Evolutionary conservation across 53 echinoderm and acorn worm species (phyloP).

Genomic region (Patiria pectinifera): DNA sequence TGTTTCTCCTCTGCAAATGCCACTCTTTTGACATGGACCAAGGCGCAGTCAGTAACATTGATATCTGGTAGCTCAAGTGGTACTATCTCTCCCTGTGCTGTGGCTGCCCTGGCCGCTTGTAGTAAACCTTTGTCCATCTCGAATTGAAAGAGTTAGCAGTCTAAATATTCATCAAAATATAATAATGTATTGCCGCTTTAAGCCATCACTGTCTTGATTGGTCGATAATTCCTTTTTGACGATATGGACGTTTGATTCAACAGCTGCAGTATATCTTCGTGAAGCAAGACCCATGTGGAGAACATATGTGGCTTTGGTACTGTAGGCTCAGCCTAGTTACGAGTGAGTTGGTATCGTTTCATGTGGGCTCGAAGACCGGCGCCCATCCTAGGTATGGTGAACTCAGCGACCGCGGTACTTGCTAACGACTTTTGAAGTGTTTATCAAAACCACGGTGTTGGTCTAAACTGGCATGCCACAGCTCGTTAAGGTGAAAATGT

Average conservation of each 20-base stretch:
- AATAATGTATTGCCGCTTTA: neutral
- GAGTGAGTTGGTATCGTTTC: neutral
- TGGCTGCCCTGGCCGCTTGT: constrained; percentile 3
- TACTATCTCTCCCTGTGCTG: constrained; percentile 1
- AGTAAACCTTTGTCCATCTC: constrained; percentile 27
- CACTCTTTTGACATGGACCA: neutral
- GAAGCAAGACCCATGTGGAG: no score
- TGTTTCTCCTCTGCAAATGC: neutral
- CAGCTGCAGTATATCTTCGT: no score
- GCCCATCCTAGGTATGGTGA: neutral
- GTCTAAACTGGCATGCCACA: neutral
- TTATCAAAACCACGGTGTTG: neutral
- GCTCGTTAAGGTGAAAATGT: neutral
- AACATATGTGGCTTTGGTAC: neutral
- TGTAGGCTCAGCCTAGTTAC: no score
- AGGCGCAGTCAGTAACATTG: neutral
- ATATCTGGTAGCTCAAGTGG: constrained; percentile 43
- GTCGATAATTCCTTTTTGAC: neutral
- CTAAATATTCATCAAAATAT: neutral
- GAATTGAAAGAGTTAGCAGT: neutral
- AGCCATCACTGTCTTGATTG: neutral
- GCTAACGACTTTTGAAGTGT: constrained; percentile 27
- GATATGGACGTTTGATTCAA: neutral
- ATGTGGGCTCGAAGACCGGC: neutral
- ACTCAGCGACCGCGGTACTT: neutral